phyloP scores from a whole-genome alignment of 2,888 invertebrate genomes.

The Plebejus melissa region DNA sequence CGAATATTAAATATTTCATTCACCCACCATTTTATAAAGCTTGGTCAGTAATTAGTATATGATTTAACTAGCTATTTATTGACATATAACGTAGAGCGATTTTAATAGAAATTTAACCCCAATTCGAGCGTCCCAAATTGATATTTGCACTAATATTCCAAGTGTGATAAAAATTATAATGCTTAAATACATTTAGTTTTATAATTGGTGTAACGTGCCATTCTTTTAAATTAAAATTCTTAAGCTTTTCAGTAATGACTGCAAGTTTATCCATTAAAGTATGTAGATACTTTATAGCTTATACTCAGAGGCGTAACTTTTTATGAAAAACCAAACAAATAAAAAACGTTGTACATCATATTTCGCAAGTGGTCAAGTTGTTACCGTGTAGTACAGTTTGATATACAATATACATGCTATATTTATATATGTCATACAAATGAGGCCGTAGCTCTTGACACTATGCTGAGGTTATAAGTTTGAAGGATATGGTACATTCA shows the following conservation, averaged over 20 bases:
- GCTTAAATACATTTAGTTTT: neutral
- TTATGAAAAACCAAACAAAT: neutral
- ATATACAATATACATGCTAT: neutral
- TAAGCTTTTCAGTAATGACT: neutral
- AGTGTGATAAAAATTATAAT: too few species aligned
- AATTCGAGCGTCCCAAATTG: neutral
- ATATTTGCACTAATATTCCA: neutral
- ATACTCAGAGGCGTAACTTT: too few species aligned
- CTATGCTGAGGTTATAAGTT: neutral
- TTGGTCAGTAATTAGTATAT: too few species aligned
- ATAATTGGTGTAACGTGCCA: neutral
- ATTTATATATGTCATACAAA: slow-evolving; percentile 1
- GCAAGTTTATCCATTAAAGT: too few species aligned
- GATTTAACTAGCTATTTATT: neutral
- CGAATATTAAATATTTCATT: neutral
- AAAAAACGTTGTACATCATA: neutral
- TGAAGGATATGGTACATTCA: slow-evolving; percentile 21
- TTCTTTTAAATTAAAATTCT: neutral
- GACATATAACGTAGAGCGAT: neutral
- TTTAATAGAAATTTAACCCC: neutral
- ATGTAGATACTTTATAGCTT: too few species aligned
- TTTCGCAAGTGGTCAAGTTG: neutral
- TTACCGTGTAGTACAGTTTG: neutral
- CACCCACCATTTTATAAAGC: too few species aligned
- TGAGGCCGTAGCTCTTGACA: neutral